Evolutionary conservation across 2,113 vertebrate genomes (phyloP).

Genomic region (Heteronetta atricapilla): DNA sequence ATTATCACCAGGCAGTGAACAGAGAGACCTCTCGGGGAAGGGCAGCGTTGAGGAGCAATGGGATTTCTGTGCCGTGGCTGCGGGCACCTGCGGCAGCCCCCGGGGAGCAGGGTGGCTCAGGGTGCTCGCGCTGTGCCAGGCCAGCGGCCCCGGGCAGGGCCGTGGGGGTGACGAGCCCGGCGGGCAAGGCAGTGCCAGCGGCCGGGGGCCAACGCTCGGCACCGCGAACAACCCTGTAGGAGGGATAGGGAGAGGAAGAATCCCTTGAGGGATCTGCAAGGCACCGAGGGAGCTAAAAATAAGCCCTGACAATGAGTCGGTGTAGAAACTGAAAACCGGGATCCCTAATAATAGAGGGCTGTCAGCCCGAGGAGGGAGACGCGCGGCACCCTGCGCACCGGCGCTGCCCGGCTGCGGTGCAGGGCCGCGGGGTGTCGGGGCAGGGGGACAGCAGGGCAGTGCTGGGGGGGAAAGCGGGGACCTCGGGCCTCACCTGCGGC

Average conservation of each 20-base stretch:
- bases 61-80: neutral
- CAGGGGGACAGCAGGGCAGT: no score
- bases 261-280: conserved; percentile 33
- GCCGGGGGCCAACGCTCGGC: accelerated
- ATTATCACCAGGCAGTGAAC: neutral
- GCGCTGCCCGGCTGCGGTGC: neutral
- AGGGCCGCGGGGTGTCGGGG: neutral
- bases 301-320: conserved; percentile 21
- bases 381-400: accelerated
- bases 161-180: neutral
- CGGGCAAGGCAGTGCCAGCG: accelerated
- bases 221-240: conserved; percentile 32
- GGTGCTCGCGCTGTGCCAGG: accelerated
- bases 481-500: no score
- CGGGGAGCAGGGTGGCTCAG: neutral
- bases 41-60: neutral
- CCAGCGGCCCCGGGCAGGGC: neutral
- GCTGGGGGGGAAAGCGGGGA: neutral
- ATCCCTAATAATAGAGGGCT: neutral
- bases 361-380: neutral
- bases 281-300: conserved; percentile 40
- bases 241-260: conserved; percentile 44
- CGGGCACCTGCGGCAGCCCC: neutral
- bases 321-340: conserved; percentile 16
- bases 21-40: neutral